Base-by-base conservation (phyloP, 2,113 vertebrate genomes). In the Dasyurus viverrinus region DNA sequence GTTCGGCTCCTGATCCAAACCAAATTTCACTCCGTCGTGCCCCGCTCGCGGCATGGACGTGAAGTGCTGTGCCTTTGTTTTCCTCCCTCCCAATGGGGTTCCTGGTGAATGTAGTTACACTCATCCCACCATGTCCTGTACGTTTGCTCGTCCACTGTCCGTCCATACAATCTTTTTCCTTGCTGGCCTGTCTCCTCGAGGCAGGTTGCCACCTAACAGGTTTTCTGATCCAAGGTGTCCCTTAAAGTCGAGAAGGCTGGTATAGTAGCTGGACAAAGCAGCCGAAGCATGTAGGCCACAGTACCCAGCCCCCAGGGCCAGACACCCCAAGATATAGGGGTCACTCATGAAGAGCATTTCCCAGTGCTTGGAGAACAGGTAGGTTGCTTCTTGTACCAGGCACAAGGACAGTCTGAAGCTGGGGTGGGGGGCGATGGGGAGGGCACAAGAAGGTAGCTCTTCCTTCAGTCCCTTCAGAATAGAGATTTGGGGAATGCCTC, bases 61-160 rank as follows among this genome's bases (percentile, higher is more conserved):
- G 0, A 54, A 89, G 93, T 90, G 19, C 12, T 90, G 46, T 90
- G 89, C 89, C 89, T 90, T 47, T 84, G n/a, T 84, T 76, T 76
- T 84, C 50, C 26, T 55, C 93, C 50, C 92, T 94, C 55, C 0
- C 0, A 4, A 76, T 94, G 97, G 94, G 90, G 89, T 50, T 93
- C 97, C 96, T 93, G 47, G n/a, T 95, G 95, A 97, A 98, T 98
- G 97, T 98, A 97, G 98, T 98, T 97, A 97, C 98, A 98, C 98
- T 96, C 98, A 97, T 97, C 95, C 97, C 97, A 95, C 96, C 94
- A 98, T 97, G 92, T 97, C 96, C 95, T 97, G 96, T 97, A 96
- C 92, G 94, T 98, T 97, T 97, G 94, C 97, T 89, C 97, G 97
- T 98, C 94, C 91, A 95, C 93, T 95, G 94, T 97, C 96, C 95